Percentiles rank a stretch among this genome's conserved stretches.
phyloP scores from a whole-genome alignment of 2,113 vertebrate species.

The Tyrannus savana region DNA sequence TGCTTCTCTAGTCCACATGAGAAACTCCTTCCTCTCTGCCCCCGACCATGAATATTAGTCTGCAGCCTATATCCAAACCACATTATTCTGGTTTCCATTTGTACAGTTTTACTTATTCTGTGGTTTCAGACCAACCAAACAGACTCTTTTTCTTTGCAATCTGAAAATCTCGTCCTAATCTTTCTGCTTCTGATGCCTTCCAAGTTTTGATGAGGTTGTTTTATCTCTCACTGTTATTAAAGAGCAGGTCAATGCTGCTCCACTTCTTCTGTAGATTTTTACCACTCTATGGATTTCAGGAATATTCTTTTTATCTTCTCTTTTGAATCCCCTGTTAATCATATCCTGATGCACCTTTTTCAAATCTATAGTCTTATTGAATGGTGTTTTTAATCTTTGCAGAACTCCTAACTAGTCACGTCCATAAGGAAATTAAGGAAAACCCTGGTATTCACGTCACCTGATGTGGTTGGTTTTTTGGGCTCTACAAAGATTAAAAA shows the following conservation, averaged over 20 bases:
- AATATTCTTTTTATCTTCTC: constrained; percentile 61
- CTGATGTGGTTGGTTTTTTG: constrained; percentile 60
- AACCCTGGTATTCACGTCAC: constrained; percentile 45
- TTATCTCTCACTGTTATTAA: constrained; percentile 43
- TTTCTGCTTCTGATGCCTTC: constrained; percentile 13
- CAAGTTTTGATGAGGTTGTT: constrained; percentile 37
- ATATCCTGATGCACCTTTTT: constrained; percentile 55
- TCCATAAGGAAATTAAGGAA: constrained; percentile 68
- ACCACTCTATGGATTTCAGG: constrained; percentile 8
- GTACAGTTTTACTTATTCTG: constrained; percentile 31
- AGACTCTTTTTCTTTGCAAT: constrained; percentile 30
- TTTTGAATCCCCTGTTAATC: constrained; percentile 61
- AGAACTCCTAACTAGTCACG: constrained; percentile 51
- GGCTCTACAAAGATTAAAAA: constrained; percentile 72
- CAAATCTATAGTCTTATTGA: constrained; percentile 58
- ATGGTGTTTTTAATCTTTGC: constrained; percentile 58
- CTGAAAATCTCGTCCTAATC: constrained; percentile 30
- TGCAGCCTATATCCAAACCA: constrained; percentile 37
- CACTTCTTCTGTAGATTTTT: constrained; percentile 36
- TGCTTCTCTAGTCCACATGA: not conserved
- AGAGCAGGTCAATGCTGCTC: constrained; percentile 37
- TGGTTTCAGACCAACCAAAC: constrained; percentile 42
- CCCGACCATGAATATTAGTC: constrained; percentile 30
- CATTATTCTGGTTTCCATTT: constrained; percentile 54
- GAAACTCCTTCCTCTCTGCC: constrained; percentile 28